A percentile compares a stretch with the other conserved stretches of the same genome.
Conservation (phyloP, 2,888 invertebrate species). For the Rhamnusium bicolor region DNA sequence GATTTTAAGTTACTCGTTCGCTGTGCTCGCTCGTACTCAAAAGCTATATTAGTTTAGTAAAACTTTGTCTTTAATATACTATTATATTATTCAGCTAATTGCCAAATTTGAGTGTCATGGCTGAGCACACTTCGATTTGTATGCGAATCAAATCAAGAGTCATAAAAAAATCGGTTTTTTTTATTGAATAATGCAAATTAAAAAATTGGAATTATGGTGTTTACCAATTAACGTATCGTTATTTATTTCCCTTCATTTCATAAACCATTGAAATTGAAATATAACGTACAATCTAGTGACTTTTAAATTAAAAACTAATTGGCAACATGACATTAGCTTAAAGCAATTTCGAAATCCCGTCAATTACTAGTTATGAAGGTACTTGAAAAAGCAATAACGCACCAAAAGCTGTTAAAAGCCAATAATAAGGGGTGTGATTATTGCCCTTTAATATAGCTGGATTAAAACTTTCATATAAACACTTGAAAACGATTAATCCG, state of each 20-base stretch:
- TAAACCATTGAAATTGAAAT: not conserved
- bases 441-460: constrained; percentile 60
- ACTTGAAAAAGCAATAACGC: constrained; percentile 60
- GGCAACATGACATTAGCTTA: constrained; percentile 21
- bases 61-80: too few species aligned
- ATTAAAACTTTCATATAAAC: constrained; percentile 58
- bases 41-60: too few species aligned
- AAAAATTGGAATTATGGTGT: not conserved
- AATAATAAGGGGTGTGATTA: constrained; percentile 55
- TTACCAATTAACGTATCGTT: not conserved
- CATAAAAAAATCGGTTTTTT: too few species aligned
- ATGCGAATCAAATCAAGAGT: too few species aligned
- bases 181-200: not conserved
- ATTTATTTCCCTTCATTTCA: not conserved
- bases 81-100: too few species aligned
- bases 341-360: constrained; percentile 31
- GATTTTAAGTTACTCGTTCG: too few species aligned
- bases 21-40: too few species aligned
- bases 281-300: constrained; percentile 1
- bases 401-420: constrained; percentile 51
- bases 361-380: constrained; percentile 37
- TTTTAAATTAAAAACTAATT: constrained; percentile 39
- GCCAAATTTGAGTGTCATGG: too few species aligned
- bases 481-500: constrained; percentile 58
- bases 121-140: too few species aligned